Evolutionary conservation across 1,140 invertebrate genomes (phyloP), one percentile per base, ranked within the genome.

Genomic region (Drosophila oshimai): DNA sequence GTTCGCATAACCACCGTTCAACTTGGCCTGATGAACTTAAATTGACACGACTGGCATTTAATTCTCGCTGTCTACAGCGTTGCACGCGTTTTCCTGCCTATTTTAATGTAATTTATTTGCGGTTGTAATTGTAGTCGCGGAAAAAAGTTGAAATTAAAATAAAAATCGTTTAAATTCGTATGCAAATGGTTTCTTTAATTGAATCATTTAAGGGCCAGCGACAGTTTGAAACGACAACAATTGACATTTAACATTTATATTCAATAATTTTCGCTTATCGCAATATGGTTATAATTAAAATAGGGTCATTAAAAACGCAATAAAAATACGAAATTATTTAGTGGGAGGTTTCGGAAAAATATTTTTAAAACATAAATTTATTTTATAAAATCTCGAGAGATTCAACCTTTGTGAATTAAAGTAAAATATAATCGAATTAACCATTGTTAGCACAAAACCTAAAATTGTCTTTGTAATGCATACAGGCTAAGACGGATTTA

Each of bases 161-260:
- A 74, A 79, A 39, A 44, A 44, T 44, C 22, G 41, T 57, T 53
- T 33, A 31, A 62, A 70, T 61, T 61, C 37, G 70, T 31, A 79
- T 84, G 75, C 55, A 84, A 84, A 84, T 84, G 72, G 75, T 84
- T 86, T 87, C 81, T 87, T 84, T 84, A 84, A 84, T 84, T 84
- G 67, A 84, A 84, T 84, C 80, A 87, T 84, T 78, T 87, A 69
- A 51, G 53, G 44, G 36, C 41, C 41, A 67, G 37, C 29, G 60
- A 55, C 33, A 18, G 29, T 33, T 34, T 39, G 39, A 33, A 62
- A 75, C 64, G 45, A 68, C 41, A 34, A 26, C 46, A 45, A 39
- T 39, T 53, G 31, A 36, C 55, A 36, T 60, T 81, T 50, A 77
- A 77, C 68, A 71, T 83, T 77, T 83, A 81, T 69, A 75, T 80